Evolutionary conservation across 2,797 vertebrate species (phyloP), one percentile per base, ranked within the genome.

Genomic region (Lagodon rhomboides): DNA sequence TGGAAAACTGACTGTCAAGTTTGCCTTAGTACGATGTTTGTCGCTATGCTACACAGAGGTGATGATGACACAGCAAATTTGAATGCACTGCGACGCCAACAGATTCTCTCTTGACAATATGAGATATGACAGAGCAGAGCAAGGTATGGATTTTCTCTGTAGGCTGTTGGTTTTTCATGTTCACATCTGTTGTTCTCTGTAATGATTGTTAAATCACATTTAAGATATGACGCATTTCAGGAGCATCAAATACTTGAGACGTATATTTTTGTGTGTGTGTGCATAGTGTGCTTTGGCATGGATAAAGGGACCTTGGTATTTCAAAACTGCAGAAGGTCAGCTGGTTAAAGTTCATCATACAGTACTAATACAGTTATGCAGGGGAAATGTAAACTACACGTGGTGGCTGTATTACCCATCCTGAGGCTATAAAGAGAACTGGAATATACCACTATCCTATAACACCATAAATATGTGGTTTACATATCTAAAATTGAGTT

Each of bases 31-130:
- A 50, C 56, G 43, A 73, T 75, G 62, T 74, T 81, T 86, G 84
- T 85, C 71, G 55, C 78, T 82, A 46, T 85, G 77, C 83, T 72
- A 66, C 75, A 83, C 71, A 68, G 55, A 75, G 63, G 60, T 82
- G 86, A 80, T 86, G 90, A 89, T 92, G 92, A 93, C 89, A 85
- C 80, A 88, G 91, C 90, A 89, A 83, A 89, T 84, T 76, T 12
- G 1, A 79, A 81, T 79, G 83, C 87, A 81, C 61, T 88, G 86
- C 75, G 44, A 49, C 56, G 46, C 69, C 41, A 49, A 73, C 68
- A 71, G 56, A 71, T 50, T 55, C 51, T 53, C 58, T 54, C 63
- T 49, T 34, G 20, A 76, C 55, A 58, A 51, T 22, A 68, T 51
- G 53, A 75, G 49, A 82, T 68, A 56, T 80, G 68, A 73, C 67